Base-by-base conservation (phyloP, 2,797 vertebrate genomes). In the Etheostoma nigrum region DNA sequence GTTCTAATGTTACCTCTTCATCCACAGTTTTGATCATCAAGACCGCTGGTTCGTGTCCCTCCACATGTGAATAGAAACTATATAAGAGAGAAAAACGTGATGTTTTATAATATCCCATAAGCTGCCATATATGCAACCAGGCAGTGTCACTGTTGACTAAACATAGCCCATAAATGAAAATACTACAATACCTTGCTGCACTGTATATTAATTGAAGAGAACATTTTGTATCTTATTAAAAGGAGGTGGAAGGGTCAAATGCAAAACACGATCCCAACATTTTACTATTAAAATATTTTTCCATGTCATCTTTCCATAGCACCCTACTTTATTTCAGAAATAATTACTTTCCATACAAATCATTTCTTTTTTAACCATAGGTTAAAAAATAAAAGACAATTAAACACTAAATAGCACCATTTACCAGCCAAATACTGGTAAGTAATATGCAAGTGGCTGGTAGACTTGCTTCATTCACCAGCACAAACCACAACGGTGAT, bases 51-150 rank as follows among this genome's bases (percentile, higher is more conserved):
- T 97, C 96, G 0, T 95, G 94, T 66, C 96, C 96, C 83, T 96
- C 96, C 52, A 96, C 94, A 60, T 91, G 90, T 0, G 94, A 88
- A 82, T 96, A 97, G 76, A 97, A 96, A 86, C 97, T 97, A 83
- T 9, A 55, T 58, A 21, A 69, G 19, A 74, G 15, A 64, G 7
- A 12, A 33, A 51, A 71, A 13, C 1, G 2, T 53, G 25, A 60
- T 64, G 21, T 42, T 59, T 53, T 44, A 23, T 36, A 57, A 54
- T 51, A 4, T 58, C 23, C 4, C 4, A 33, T 33, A 45, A 60
- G 48, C 1, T 33, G 16, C 11, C 2, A 15, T 1, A 18, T 60
- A 19, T 23, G 15, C 12, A 82, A 12, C 21, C 18, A 59, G 27
- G 30, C 15, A 70, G 8, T 42, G 42, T 27, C 12, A 49, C 16